A percentile compares a stretch with the other conserved stretches of the same genome.
Conservation (phyloP, 1,140 invertebrate species). For the Subanguina moxae region DNA sequence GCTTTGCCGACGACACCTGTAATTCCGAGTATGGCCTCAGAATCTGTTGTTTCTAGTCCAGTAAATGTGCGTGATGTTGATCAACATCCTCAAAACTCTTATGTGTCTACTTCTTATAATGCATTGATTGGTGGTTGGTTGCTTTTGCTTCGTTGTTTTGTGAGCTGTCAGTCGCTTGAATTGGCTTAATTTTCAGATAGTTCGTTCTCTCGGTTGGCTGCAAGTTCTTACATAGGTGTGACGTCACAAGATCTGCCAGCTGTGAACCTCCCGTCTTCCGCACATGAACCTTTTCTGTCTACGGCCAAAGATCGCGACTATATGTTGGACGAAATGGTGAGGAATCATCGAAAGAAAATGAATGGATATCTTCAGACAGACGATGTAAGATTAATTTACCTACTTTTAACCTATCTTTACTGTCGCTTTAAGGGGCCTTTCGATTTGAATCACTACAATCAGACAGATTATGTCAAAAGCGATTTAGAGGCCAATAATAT, state of each 20-base stretch:
- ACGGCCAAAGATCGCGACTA: constrained; percentile 23
- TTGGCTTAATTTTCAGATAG: constrained; percentile 13
- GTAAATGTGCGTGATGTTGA: neutral
- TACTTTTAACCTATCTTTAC: no score
- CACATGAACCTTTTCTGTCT: constrained; percentile 19
- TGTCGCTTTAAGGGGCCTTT: no score
- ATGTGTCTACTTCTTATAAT: constrained; percentile 1
- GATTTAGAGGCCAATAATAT: no score
- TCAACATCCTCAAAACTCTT: neutral
- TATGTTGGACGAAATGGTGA: constrained; percentile 29
- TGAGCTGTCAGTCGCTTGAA: neutral
- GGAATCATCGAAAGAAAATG: constrained; percentile 13
- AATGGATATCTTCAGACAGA: neutral
- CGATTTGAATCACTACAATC: no score
- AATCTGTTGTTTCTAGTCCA: constrained; percentile 14
- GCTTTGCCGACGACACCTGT: constrained; percentile 14
- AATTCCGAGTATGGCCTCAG: neutral
- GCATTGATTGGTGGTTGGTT: neutral
- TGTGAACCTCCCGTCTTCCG: constrained; percentile 25
- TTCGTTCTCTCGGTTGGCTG: constrained; percentile 16
- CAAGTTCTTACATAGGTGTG: constrained; percentile 16
- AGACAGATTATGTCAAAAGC: no score
- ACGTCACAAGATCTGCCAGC: constrained; percentile 21
- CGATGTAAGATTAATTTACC: neutral
- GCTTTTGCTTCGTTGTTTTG: neutral